These are phyloP conservation scores for Hemaris fuciformis DNA, from an alignment of 2,888 invertebrate species.

Conservation along the genomic window DNA sequence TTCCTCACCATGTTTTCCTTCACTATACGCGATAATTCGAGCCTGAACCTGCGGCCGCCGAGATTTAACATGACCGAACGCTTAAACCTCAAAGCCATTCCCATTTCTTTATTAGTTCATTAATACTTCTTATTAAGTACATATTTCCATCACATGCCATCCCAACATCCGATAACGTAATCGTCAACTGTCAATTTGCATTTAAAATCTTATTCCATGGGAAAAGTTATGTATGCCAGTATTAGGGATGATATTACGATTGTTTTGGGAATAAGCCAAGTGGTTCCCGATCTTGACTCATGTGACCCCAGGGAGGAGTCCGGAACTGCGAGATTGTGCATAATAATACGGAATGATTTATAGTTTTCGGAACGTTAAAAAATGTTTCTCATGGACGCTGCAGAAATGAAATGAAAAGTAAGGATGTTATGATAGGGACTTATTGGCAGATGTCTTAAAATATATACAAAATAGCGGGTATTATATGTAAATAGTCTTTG, in stretches of 20 bases:
- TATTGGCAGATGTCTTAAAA: not conserved
- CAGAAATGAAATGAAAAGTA: not conserved
- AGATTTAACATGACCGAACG: too few species aligned
- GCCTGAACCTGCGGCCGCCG: too few species aligned
- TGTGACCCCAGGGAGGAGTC: constrained; percentile 65
- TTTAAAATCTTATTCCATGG: constrained; percentile 34
- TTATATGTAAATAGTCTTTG: too few species aligned
- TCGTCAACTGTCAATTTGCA: constrained; percentile 21
- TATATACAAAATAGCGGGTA: too few species aligned
- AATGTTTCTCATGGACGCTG: constrained; percentile 6
- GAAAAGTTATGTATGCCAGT: constrained; percentile 40
- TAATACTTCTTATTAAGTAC: not conserved
- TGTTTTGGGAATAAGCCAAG: constrained; percentile 76
- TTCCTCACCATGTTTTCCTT: not conserved
- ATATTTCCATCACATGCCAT: not conserved
- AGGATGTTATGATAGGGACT: not conserved
- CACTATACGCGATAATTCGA: not conserved
- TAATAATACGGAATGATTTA: constrained; percentile 55
- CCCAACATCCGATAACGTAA: not conserved
- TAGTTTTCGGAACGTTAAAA: constrained; percentile 34
- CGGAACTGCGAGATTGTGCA: constrained; percentile 35
- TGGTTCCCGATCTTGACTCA: constrained; percentile 58
- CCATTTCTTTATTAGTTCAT: too few species aligned
- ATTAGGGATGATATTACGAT: constrained; percentile 58
- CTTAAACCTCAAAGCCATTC: too few species aligned